Conservation (phyloP, 2,113 vertebrate genomes). For the Salvelinus fontinalis region DNA sequence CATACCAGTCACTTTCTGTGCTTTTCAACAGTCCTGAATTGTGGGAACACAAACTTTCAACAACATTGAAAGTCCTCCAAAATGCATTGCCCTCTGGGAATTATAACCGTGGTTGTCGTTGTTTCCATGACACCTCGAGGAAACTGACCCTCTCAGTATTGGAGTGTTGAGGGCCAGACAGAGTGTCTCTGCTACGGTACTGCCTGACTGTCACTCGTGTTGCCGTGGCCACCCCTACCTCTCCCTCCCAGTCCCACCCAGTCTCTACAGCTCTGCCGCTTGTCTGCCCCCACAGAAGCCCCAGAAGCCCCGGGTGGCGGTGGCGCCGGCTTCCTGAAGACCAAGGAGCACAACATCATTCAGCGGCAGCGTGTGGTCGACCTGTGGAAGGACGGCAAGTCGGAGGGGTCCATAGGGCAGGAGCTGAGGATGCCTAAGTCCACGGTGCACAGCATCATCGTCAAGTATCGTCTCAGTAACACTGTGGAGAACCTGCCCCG, state of each 20-base stretch:
- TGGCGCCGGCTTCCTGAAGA: slow-evolving; percentile 75
- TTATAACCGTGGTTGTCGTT: slow-evolving; percentile 36
- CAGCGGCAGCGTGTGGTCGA: slow-evolving; percentile 82
- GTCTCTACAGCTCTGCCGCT: slow-evolving; percentile 81
- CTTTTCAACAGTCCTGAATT: not conserved
- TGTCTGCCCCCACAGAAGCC: slow-evolving; percentile 78
- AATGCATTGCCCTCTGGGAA: slow-evolving; percentile 38
- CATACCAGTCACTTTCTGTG: not conserved
- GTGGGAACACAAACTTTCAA: not conserved
- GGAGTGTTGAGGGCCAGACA: not conserved
- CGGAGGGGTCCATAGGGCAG: slow-evolving; percentile 78
- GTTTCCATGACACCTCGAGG: slow-evolving; percentile 25
- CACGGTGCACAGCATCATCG: slow-evolving; percentile 83
- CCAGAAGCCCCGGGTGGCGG: slow-evolving; percentile 68
- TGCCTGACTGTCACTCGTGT: slow-evolving; percentile 29
- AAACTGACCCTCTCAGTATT: slow-evolving; percentile 15
- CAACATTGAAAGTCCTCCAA: not conserved
- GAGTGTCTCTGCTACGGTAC: slow-evolving; percentile 37
- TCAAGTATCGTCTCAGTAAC: slow-evolving; percentile 82
- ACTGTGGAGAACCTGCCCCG: slow-evolving; percentile 81
- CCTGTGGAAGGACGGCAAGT: slow-evolving; percentile 82
- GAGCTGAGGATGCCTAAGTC: slow-evolving; percentile 82
- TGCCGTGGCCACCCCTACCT: slow-evolving; percentile 27
- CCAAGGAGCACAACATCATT: slow-evolving; percentile 80
- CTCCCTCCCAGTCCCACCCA: slow-evolving; percentile 60